Conservation (phyloP, 2,113 vertebrate species). For the Psephotus haematonotus region DNA sequence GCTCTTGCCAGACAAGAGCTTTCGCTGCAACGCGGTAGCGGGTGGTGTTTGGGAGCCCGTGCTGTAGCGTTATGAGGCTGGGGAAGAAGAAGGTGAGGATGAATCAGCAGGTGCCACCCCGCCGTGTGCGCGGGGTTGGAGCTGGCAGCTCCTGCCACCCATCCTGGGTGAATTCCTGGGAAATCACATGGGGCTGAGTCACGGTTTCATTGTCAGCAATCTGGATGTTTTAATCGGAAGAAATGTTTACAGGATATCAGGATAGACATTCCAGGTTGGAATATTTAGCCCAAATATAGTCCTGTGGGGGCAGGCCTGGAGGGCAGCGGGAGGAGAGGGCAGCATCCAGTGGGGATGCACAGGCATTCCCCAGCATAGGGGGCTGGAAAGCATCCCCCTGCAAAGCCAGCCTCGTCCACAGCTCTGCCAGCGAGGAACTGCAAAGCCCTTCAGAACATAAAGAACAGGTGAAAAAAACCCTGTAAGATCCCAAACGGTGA, state of each 20-base stretch:
- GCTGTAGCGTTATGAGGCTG: background rate
- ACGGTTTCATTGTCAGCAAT: background rate
- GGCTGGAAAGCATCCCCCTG: background rate
- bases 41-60: background rate
- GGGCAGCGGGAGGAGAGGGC: background rate
- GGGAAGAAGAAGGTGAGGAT: constrained; percentile 7
- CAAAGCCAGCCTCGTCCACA: rapidly evolving
- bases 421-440: background rate
- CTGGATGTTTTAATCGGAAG: background rate
- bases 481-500: background rate
- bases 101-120: constrained; percentile 30
- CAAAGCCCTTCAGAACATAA: background rate
- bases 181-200: constrained; percentile 18
- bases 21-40: background rate
- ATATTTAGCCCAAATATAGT: constrained; percentile 14
- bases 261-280: background rate
- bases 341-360: background rate
- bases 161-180: background rate
- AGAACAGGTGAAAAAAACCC: background rate
- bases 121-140: rapidly evolving
- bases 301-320: background rate
- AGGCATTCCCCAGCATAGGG: rapidly evolving
- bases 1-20: constrained; percentile 8
- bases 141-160: background rate
- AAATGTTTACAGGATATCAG: background rate